Conservation (phyloP, 35 echinoderm and acorn worm species). For the Apostichopus californicus region DNA sequence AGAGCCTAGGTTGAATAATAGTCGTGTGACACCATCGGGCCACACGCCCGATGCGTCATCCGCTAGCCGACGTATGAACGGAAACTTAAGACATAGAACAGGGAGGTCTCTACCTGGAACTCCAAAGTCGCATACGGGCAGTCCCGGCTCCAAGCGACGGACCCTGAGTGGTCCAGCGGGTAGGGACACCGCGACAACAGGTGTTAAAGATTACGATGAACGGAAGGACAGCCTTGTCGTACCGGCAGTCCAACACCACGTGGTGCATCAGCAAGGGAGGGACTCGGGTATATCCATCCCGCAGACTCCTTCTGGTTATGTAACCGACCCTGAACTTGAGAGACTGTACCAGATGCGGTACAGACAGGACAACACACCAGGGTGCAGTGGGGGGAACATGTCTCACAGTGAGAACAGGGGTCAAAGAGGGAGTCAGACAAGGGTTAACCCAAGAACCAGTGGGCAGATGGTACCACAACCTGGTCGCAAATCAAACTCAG, state of each 20-base stretch:
- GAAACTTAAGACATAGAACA: not conserved
- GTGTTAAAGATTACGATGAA: not conserved
- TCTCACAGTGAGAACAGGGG: not conserved
- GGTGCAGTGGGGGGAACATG: not conserved
- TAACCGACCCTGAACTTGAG: conserved; percentile 65
- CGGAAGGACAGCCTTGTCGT: not conserved
- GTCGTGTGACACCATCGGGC: not conserved
- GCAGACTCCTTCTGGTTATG: conserved; percentile 32
- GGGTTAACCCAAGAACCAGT: not conserved
- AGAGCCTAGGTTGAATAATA: not conserved
- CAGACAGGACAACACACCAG: not conserved
- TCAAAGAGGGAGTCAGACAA: not conserved
- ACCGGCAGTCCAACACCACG: not conserved
- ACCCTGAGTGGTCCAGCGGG: not conserved
- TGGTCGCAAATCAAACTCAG: conserved; percentile 3
- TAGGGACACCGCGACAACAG: not conserved
- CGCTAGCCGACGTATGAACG: not conserved
- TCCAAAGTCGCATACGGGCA: not conserved
- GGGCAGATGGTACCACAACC: not conserved
- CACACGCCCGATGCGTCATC: not conserved
- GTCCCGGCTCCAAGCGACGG: not conserved
- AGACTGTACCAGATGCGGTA: conserved; percentile 52
- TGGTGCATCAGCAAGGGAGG: conserved; percentile 44
- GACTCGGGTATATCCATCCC: conserved; percentile 36
- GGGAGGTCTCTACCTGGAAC: not conserved